Percentiles rank a stretch among this genome's conserved stretches.
phyloP scores from a whole-genome alignment of 1,140 invertebrate species.

The Holotrichia oblita region DNA sequence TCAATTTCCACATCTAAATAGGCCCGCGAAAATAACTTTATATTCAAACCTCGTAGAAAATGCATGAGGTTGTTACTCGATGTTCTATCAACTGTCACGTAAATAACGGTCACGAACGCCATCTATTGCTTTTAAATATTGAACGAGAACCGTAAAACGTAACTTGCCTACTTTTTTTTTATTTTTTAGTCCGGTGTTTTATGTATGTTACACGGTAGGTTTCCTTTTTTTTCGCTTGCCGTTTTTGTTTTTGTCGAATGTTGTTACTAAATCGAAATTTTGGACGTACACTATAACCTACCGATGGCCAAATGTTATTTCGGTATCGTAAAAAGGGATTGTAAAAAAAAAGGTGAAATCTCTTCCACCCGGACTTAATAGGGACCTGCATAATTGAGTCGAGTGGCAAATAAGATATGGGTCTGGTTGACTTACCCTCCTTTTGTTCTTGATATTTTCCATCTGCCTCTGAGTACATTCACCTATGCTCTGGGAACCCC shows the following conservation, averaged over 20 bases:
- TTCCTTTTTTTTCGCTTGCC: no score
- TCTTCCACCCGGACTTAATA: neutral
- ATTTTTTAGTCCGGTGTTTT: no score
- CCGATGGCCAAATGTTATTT: neutral
- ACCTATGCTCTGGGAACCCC: constrained; percentile 95
- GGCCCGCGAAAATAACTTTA: neutral
- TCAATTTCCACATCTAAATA: no score
- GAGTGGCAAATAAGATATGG: neutral
- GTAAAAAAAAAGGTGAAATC: neutral
- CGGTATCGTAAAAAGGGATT: no score
- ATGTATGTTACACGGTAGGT: no score
- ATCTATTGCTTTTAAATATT: neutral
- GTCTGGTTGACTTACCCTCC: constrained; percentile 76
- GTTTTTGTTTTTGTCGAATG: no score
- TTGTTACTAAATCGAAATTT: no score
- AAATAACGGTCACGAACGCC: neutral
- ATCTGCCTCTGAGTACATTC: constrained; percentile 90
- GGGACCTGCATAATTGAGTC: neutral
- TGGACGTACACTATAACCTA: neutral
- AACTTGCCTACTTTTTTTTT: neutral
- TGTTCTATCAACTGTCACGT: neutral
- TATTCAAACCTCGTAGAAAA: neutral
- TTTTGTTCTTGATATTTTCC: constrained; percentile 92
- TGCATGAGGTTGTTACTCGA: neutral
- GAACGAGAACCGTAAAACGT: neutral